Conservation (phyloP, 2,113 vertebrate genomes). For the Varanus salvator region DNA sequence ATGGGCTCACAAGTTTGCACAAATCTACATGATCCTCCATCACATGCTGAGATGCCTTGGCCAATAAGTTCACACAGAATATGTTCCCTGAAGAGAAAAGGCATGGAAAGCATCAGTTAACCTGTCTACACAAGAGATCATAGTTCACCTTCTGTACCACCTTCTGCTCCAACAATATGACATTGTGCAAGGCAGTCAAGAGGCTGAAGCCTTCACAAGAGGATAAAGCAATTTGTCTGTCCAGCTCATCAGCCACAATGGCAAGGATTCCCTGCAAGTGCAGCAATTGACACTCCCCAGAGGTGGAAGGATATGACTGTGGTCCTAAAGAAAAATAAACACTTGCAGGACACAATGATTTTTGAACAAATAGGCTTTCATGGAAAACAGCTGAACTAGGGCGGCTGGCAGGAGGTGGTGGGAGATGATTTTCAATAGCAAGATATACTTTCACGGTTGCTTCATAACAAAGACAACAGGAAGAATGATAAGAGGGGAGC, state of each 20-base stretch:
- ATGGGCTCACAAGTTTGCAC: neutral
- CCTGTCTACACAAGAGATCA: neutral
- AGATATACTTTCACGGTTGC: neutral
- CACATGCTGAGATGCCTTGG: neutral
- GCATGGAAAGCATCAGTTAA: neutral
- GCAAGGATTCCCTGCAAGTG: neutral
- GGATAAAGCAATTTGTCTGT: neutral
- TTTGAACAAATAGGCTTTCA: constrained; percentile 32
- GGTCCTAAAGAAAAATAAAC: constrained; percentile 36
- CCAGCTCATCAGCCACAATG: constrained; percentile 18
- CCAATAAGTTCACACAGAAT: neutral
- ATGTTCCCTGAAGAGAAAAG: neutral
- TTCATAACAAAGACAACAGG: constrained; percentile 10
- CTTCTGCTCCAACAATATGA: neutral
- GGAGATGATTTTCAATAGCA: constrained; percentile 18
- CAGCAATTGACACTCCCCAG: neutral
- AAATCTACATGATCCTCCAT: neutral
- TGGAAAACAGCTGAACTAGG: neutral
- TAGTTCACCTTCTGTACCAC: neutral
- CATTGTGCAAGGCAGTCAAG: neutral
- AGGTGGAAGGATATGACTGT: neutral
- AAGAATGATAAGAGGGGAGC: neutral
- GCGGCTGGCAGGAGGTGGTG: neutral
- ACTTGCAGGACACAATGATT: constrained; percentile 19
- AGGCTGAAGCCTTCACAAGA: constrained; percentile 11